These are phyloP conservation scores for Dicrostonyx torquatus DNA, from an alignment of 2,797 vertebrate genomes.

Conservation along the genomic window DNA sequence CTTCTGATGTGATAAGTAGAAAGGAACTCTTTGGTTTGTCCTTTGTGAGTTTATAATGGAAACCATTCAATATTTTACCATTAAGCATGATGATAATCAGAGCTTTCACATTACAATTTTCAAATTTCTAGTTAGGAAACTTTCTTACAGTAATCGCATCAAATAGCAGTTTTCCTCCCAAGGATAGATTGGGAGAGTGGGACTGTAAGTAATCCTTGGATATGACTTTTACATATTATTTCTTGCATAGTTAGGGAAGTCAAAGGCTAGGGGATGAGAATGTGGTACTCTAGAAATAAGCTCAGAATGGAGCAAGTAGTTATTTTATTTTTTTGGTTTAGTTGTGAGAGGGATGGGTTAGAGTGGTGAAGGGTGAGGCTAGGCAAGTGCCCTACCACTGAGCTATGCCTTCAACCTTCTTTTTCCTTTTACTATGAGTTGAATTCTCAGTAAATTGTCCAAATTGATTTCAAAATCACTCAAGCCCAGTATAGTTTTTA, in stretches of 20 bases:
- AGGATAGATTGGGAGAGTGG: neutral
- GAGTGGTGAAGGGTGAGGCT: neutral
- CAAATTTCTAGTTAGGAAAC: neutral
- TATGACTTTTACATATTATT: neutral
- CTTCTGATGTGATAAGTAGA: neutral
- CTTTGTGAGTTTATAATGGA: neutral
- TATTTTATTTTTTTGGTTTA: neutral
- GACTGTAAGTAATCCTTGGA: neutral
- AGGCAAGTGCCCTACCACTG: neutral
- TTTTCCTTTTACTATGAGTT: neutral
- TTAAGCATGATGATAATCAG: constrained; percentile 34
- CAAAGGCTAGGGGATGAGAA: neutral
- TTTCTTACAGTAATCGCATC: neutral
- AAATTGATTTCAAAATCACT: neutral
- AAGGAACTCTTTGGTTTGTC: constrained; percentile 33
- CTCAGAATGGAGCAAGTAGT: neutral
- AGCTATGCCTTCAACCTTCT: neutral
- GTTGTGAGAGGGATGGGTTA: neutral
- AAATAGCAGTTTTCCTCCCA: neutral
- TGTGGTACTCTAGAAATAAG: neutral
- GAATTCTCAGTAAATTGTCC: neutral
- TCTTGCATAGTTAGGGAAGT: neutral
- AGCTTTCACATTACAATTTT: constrained; percentile 49
- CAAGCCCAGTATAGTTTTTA: neutral
- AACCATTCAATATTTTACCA: neutral